Evolutionary conservation across 2,113 vertebrate genomes (phyloP).

Genomic region (Apus apus): DNA sequence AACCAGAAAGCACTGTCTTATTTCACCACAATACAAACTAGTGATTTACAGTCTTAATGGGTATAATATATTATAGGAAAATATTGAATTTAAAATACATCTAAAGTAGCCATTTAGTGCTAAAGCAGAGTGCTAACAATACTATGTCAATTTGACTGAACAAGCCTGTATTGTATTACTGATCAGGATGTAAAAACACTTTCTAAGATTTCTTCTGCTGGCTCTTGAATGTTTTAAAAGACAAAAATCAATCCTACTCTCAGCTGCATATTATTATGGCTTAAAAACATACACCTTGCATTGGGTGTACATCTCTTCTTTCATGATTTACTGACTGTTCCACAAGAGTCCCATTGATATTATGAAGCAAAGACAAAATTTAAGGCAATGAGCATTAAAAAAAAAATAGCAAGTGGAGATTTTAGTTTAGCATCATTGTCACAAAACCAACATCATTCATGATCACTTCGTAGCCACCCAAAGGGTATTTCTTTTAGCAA

Average conservation of each 20-base stretch:
- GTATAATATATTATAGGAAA: not conserved
- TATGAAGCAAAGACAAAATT: not conserved
- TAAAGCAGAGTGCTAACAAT: not conserved
- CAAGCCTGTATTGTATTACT: not conserved
- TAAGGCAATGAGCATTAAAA: not conserved
- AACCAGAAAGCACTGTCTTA: not conserved
- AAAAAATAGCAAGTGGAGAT: not conserved
- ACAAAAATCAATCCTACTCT: not conserved
- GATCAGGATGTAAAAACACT: not conserved
- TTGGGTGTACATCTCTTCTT: not conserved
- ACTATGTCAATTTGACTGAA: not conserved
- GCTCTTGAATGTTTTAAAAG: not conserved
- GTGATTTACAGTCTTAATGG: fast-evolving
- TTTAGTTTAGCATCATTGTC: not conserved
- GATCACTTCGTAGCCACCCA: not conserved
- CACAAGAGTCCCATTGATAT: not conserved
- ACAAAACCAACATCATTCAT: not conserved
- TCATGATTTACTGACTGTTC: not conserved
- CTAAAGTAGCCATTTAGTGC: not conserved
- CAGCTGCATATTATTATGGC: not conserved
- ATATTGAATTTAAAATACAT: not conserved
- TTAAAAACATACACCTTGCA: not conserved
- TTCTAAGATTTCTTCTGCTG: not conserved
- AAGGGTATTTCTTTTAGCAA: not conserved
- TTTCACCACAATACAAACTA: not conserved